These are phyloP conservation scores for Elmis aenea DNA, from an alignment of 2,888 invertebrate species.

Conservation along the genomic window DNA sequence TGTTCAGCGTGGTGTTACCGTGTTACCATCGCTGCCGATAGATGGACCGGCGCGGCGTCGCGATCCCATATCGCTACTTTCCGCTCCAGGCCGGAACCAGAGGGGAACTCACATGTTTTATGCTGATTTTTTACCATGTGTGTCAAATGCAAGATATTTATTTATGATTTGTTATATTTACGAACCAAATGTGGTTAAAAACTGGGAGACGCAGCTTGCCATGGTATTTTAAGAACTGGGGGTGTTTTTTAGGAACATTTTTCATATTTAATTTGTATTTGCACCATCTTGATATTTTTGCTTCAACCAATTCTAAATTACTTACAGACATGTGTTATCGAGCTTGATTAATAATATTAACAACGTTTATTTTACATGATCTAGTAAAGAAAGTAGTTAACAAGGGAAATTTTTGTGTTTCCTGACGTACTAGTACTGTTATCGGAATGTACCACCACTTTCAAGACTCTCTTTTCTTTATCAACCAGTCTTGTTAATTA, in stretches of 20 bases:
- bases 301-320: too few species aligned
- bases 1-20: too few species aligned
- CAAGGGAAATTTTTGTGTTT: too few species aligned
- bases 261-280: conserved; percentile 10
- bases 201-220: conserved; percentile 10
- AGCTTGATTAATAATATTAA: too few species aligned
- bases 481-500: too few species aligned
- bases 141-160: conserved; percentile 20
- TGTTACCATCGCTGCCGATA: conserved; percentile 8
- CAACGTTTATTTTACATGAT: too few species aligned
- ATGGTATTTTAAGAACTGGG: conserved; percentile 16
- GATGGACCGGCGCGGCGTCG: conserved; percentile 5
- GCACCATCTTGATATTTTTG: too few species aligned
- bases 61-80: conserved; percentile 12
- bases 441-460: too few species aligned
- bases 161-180: conserved; percentile 21
- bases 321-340: too few species aligned
- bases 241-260: conserved; percentile 9
- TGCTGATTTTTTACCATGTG: conserved; percentile 19
- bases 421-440: too few species aligned
- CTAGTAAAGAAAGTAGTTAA: too few species aligned
- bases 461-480: too few species aligned
- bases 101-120: conserved; percentile 16
- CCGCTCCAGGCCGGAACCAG: conserved; percentile 10
- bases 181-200: conserved; percentile 16